Base-by-base conservation (phyloP, 2,888 invertebrate species). In the Syrphus vitripennis region DNA sequence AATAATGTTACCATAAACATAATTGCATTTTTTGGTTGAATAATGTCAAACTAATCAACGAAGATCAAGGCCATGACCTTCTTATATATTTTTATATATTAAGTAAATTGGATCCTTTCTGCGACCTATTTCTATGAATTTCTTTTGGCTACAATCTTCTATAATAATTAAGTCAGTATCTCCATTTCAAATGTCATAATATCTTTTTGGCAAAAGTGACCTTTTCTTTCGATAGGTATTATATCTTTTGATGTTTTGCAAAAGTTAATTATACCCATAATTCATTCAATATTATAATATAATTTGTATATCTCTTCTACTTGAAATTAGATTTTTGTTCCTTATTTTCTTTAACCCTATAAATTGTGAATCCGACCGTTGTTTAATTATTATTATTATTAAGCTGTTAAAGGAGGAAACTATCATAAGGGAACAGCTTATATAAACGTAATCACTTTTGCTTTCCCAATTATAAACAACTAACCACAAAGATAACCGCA, bases 391-490 rank as follows among this genome's bases (percentile, higher is more conserved):
- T 7, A 42, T 45, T 19, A 45, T 45, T 19, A 45, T 19, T 7
- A 42, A 42, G 42, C 16, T 42, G 42, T 42, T 42, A 42, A 16
- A 42, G 9, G 42, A 42, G 42, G 7, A 42, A 42, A 42, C 16
- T 42, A 42, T 19, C 21, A 21, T 34, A n/a, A 61, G 7, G 4
- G 24, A 24, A 34, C 9, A 37, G 10, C 34, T 26, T 10, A 26
- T 5, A 26, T 40, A 42, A 40, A 26, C 10, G 7, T n/a, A 42
- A 40, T 34, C 40, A 61, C 24, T 63, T 16, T 34, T 29, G 29
- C 16, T 19, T 6, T 42, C 31, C 70, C 50, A 77, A 57, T 71
- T 72, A 65, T 26, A 19, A 42, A 45, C 53, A 70, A 59, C 61
- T 29, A 55, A 45, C 71, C 42, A n/a, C 40, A 26, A 29, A 6